Evolutionary conservation across 2,113 vertebrate genomes (phyloP).

Genomic region (Philantomba maxwellii): DNA sequence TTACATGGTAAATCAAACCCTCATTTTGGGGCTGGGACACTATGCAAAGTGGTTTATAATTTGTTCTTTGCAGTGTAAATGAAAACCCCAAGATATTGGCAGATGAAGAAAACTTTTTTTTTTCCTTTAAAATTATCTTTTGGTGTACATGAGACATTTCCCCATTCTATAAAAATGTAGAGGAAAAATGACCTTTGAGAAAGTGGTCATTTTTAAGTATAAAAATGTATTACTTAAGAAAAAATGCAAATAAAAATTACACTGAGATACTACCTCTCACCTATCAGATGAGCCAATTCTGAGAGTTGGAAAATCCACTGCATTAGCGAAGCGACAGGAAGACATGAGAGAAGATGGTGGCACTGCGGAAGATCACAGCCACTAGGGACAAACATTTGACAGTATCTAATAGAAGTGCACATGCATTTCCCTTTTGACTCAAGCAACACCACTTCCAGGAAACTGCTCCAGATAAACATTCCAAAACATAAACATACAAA

Average conservation of each 20-base stretch:
- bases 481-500: not conserved
- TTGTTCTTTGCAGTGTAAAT: conserved; percentile 62
- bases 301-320: not conserved
- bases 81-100: conserved; percentile 61
- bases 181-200: not conserved
- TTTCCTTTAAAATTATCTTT: not conserved
- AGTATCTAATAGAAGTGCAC: not conserved
- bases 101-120: not conserved
- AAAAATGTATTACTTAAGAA: not conserved
- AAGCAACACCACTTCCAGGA: not conserved
- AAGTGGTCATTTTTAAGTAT: not conserved
- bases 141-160: not conserved
- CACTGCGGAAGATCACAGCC: not conserved
- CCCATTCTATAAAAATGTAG: not conserved
- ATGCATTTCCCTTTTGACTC: not conserved
- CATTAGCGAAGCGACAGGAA: not conserved
- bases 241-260: not conserved
- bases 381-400: not conserved
- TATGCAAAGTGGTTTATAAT: conserved; percentile 66
- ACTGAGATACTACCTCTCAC: not conserved
- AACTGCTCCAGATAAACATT: not conserved
- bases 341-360: not conserved
- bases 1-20: conserved; percentile 72
- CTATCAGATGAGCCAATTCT: not conserved
- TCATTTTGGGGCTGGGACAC: conserved; percentile 56